These are phyloP conservation scores for Melangyna quadrimaculata DNA, from an alignment of 2,888 invertebrate genomes.

Conservation along the genomic window DNA sequence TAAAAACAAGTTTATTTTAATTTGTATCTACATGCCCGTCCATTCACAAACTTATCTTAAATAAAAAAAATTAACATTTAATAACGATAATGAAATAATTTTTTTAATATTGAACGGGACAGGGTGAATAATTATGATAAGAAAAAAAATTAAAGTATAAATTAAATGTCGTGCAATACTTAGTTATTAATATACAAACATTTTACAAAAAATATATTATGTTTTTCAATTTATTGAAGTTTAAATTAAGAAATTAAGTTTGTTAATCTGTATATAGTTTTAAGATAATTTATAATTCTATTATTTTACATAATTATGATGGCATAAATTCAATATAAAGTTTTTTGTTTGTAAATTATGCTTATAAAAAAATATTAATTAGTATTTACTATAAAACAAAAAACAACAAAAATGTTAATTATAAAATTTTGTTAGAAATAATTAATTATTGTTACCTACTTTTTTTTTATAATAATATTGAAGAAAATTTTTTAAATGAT, in stretches of 20 bases:
- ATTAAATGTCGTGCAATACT: constrained; percentile 68
- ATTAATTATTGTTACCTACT: constrained; percentile 60
- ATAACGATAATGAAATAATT: constrained; percentile 62
- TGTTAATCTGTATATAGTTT: constrained; percentile 54
- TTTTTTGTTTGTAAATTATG: constrained; percentile 46
- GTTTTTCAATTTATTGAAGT: constrained; percentile 38
- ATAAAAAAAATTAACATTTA: constrained; percentile 46
- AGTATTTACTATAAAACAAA: constrained; percentile 45
- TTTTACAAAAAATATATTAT: constrained; percentile 30
- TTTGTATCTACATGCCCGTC: constrained; percentile 65
- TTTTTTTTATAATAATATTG: constrained; percentile 50
- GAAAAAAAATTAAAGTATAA: constrained; percentile 25
- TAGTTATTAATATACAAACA: constrained; percentile 57
- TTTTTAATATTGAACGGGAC: constrained; percentile 68
- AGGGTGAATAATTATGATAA: constrained; percentile 57
- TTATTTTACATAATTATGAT: constrained; percentile 1
- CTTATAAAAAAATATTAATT: constrained; percentile 34
- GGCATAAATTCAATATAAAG: constrained; percentile 14
- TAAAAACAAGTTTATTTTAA: constrained; percentile 10
- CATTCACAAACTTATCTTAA: constrained; percentile 64
- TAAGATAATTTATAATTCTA: background rate
- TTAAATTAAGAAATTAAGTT: constrained; percentile 43
- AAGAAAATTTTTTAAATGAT: constrained; percentile 41
- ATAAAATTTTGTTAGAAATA: constrained; percentile 52
- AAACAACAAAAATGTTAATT: constrained; percentile 32